A percentile compares a stretch with the other conserved stretches of the same genome.
Conservation (phyloP, 2,797 vertebrate genomes). For the Carapus acus region DNA sequence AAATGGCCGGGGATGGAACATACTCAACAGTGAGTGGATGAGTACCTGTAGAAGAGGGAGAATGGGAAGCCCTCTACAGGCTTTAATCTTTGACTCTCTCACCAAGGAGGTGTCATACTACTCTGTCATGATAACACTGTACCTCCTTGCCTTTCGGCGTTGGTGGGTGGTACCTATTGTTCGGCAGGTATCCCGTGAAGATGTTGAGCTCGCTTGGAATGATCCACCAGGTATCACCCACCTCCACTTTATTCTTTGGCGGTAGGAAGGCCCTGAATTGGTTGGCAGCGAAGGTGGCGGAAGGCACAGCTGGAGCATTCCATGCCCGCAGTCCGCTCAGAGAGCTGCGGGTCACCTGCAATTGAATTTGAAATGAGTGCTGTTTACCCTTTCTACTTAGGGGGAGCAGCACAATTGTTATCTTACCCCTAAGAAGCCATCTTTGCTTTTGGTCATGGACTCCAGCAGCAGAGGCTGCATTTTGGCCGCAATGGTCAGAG, state of each 20-base stretch:
- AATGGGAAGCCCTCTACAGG: background rate
- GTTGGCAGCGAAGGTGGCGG: slow-evolving; percentile 71
- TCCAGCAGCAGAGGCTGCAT: slow-evolving; percentile 92
- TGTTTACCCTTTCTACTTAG: too few species aligned
- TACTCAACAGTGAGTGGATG: slow-evolving; percentile 86
- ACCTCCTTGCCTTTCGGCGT: slow-evolving; percentile 94
- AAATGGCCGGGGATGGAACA: slow-evolving; percentile 94
- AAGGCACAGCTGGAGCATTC: slow-evolving; percentile 75
- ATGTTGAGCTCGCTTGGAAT: slow-evolving; percentile 92
- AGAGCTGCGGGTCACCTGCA: slow-evolving; percentile 85
- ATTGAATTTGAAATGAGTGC: too few species aligned
- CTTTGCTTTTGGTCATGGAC: slow-evolving; percentile 98
- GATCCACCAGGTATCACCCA: slow-evolving; percentile 92
- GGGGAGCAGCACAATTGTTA: too few species aligned
- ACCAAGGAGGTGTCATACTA: too few species aligned
- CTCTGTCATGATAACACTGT: background rate
- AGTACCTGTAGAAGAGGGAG: slow-evolving; percentile 70
- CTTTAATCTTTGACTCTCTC: background rate
- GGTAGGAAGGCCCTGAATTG: slow-evolving; percentile 90
- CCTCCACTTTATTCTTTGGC: slow-evolving; percentile 76
- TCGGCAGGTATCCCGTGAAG: slow-evolving; percentile 93
- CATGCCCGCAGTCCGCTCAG: slow-evolving; percentile 88
- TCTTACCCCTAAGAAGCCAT: slow-evolving; percentile 90
- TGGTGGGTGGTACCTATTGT: slow-evolving; percentile 93
- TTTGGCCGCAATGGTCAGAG: slow-evolving; percentile 77